Conservation (phyloP, 2,113 vertebrate species). For the Oophaga pumilio region DNA sequence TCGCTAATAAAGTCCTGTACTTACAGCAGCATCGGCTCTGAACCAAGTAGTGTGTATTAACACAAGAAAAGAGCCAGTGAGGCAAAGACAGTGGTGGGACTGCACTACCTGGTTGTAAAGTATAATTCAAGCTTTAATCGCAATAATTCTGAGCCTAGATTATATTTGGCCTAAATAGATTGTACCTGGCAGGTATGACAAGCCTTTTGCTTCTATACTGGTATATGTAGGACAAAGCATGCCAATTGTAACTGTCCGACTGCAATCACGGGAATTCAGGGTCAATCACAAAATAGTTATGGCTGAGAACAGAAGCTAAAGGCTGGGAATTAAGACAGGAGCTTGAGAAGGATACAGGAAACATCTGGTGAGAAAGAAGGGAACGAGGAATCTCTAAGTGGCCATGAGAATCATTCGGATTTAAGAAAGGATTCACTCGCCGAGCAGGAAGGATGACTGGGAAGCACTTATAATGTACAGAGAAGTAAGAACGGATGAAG, state of each 20-base stretch:
- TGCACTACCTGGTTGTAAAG: neutral
- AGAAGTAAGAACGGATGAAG: neutral
- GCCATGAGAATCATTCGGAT: conserved; percentile 29
- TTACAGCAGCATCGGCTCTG: neutral
- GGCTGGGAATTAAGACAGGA: conserved; percentile 35
- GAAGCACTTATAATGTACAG: neutral
- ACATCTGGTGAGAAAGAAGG: conserved; percentile 37
- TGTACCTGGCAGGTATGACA: neutral
- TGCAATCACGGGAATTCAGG: neutral
- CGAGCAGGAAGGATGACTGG: conserved; percentile 15
- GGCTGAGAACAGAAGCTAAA: conserved; percentile 36
- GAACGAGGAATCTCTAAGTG: conserved; percentile 18
- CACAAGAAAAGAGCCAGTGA: neutral
- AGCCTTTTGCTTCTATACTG: neutral
- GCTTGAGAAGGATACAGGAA: conserved; percentile 35
- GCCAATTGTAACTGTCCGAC: neutral
- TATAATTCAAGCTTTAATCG: neutral
- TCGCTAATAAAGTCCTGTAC: neutral
- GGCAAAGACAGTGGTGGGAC: neutral
- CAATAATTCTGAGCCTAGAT: neutral
- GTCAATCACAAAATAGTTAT: neutral
- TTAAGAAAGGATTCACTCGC: neutral
- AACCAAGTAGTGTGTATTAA: neutral
- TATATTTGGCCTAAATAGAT: neutral
- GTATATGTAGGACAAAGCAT: neutral